Evolutionary conservation across 2,113 vertebrate genomes (phyloP).

Genomic region (Brachypteracias leptosomus): DNA sequence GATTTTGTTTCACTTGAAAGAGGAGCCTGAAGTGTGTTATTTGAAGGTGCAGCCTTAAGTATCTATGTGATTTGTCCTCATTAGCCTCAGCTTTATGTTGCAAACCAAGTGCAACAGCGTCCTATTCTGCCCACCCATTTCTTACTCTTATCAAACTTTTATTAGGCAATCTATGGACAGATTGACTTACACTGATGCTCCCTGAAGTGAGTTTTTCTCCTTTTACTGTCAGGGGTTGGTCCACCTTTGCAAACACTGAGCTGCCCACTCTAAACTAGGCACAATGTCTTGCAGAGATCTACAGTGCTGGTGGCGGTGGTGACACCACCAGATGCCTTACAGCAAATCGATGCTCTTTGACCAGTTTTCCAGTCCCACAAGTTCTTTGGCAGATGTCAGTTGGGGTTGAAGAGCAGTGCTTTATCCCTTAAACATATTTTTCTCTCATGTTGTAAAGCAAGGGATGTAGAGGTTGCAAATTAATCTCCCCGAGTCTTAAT

Average conservation of each 20-base stretch:
- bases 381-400: neutral
- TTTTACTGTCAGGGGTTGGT: neutral
- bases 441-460: neutral
- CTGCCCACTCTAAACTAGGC: neutral
- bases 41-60: neutral
- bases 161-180: neutral
- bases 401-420: neutral
- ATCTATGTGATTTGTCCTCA: neutral
- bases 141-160: neutral
- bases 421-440: constrained; percentile 5
- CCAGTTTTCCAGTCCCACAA: neutral
- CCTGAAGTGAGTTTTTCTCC: neutral
- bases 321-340: neutral
- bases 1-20: neutral
- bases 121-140: neutral
- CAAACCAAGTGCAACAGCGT: neutral
- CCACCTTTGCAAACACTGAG: neutral
- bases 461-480: neutral
- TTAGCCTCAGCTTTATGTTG: neutral
- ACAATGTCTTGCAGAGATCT: neutral
- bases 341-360: neutral
- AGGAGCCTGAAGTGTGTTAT: neutral
- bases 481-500: neutral
- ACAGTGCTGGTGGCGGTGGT: neutral
- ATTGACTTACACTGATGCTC: neutral